phyloP scores from a whole-genome alignment of 64 coral and sea anemone species.

The Orbicella faveolata region DNA sequence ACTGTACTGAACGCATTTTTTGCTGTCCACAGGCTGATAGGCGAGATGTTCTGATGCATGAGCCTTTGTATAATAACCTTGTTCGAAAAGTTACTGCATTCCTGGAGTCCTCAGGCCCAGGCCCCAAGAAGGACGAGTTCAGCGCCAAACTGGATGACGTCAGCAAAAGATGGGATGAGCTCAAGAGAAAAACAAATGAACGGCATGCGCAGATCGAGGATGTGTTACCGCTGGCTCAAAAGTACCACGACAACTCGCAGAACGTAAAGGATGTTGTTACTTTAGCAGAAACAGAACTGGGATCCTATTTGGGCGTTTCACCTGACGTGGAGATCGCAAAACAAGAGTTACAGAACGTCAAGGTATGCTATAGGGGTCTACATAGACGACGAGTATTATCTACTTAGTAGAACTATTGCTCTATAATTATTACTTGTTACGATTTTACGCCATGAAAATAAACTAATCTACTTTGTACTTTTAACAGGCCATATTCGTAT shows the following conservation, averaged over 20 bases:
- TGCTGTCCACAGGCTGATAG: conserved; percentile 51
- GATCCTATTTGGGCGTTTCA: conserved; percentile 19
- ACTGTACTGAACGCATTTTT: not conserved
- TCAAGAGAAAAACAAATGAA: conserved; percentile 42
- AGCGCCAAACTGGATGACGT: conserved; percentile 57
- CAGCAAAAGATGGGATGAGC: conserved; percentile 65
- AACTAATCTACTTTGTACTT: too few species aligned
- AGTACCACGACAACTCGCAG: conserved; percentile 77
- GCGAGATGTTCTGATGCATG: conserved; percentile 61
- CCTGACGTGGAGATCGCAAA: conserved; percentile 50
- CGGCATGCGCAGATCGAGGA: conserved; percentile 60
- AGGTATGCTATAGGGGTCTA: not conserved
- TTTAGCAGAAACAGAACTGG: conserved; percentile 72
- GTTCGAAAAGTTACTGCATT: conserved; percentile 55
- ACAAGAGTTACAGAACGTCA: conserved; percentile 55
- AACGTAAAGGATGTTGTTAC: conserved; percentile 83
- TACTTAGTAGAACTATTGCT: too few species aligned
- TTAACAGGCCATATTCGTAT: too few species aligned
- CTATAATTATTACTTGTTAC: too few species aligned
- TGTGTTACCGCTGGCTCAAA: conserved; percentile 75
- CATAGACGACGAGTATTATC: too few species aligned
- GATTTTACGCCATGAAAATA: too few species aligned
- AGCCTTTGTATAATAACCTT: conserved; percentile 65
- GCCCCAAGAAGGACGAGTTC: conserved; percentile 44
- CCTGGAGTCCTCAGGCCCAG: conserved; percentile 39